These are phyloP conservation scores for Gavia stellata DNA, from an alignment of 2,113 vertebrate species.

Conservation along the genomic window DNA sequence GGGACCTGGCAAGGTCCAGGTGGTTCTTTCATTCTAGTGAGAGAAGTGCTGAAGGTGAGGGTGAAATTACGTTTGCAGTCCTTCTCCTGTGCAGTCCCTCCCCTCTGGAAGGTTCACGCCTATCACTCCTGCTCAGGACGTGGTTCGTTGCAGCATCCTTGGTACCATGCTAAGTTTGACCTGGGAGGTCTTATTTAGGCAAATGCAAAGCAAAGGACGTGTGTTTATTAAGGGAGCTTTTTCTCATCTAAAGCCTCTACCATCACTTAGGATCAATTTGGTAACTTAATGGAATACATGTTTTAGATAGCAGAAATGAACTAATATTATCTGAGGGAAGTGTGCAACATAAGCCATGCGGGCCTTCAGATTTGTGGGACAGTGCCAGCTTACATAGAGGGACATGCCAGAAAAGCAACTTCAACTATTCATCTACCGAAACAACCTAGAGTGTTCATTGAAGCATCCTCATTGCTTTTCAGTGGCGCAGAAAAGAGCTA, in stretches of 20 bases:
- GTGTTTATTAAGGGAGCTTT: background rate
- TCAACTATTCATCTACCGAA: background rate
- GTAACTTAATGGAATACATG: background rate
- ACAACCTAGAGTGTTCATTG: background rate
- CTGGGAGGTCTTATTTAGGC: background rate
- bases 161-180: background rate
- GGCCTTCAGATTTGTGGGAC: background rate
- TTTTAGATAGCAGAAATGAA: background rate
- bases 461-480: conserved; percentile 8
- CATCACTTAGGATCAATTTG: background rate
- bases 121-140: background rate
- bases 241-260: background rate
- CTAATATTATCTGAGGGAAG: background rate
- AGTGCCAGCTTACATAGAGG: background rate
- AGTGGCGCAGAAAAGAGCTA: conserved; percentile 31
- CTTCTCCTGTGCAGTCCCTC: background rate
- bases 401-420: background rate
- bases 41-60: background rate
- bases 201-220: background rate
- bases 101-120: background rate
- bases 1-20: background rate
- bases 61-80: background rate
- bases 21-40: background rate
- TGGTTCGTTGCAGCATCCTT: background rate
- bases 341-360: background rate